Conservation (phyloP, 2,797 vertebrate genomes). For the Peromyscus attwateri region DNA sequence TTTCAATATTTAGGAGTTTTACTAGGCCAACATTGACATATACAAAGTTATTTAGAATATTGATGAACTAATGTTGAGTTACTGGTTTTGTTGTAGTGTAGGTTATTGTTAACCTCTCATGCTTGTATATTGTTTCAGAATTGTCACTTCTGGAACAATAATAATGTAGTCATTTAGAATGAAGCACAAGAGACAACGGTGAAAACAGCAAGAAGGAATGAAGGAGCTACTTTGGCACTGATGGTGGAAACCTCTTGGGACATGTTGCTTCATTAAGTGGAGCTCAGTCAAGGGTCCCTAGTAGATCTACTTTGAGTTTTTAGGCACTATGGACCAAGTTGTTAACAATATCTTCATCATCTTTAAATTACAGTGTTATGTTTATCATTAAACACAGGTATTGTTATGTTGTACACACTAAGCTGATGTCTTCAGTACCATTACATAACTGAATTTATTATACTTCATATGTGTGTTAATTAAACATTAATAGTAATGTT, state of each 20-base stretch:
- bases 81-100: not conserved
- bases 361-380: slow-evolving; percentile 73
- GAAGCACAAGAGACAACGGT: not conserved
- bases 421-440: slow-evolving; percentile 59
- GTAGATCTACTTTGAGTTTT: slow-evolving; percentile 17
- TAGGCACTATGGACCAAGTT: slow-evolving; percentile 59
- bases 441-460: slow-evolving; percentile 70
- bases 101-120: slow-evolving; percentile 34
- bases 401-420: slow-evolving; percentile 51
- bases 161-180: slow-evolving; percentile 25
- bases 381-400: slow-evolving; percentile 63
- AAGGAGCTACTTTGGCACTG: slow-evolving; percentile 24
- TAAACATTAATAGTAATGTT: slow-evolving; percentile 56
- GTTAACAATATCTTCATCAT: slow-evolving; percentile 44
- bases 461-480: slow-evolving; percentile 57
- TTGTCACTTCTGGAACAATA: slow-evolving; percentile 29
- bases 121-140: slow-evolving; percentile 14
- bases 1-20: not conserved
- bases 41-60: slow-evolving; percentile 49
- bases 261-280: not conserved
- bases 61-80: slow-evolving; percentile 36
- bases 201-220: not conserved
- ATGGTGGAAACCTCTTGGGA: not conserved
- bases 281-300: not conserved
- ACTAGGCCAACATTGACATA: not conserved